These are phyloP conservation scores for Serrognathus titanus DNA, from an alignment of 2,888 invertebrate genomes.

Conservation along the genomic window DNA sequence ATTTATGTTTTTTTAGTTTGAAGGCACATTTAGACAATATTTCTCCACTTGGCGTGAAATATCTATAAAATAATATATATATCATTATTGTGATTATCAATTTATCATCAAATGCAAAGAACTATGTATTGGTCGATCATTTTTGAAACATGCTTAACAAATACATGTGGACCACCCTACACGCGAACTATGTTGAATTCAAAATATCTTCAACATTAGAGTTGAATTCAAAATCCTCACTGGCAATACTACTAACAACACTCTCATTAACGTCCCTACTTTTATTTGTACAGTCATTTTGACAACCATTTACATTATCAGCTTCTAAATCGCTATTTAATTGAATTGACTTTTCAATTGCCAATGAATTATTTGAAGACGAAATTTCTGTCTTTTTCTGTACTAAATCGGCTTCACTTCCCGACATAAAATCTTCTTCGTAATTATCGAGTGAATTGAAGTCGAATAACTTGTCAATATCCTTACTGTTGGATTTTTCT, in stretches of 20 bases:
- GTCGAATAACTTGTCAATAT: conserved; percentile 40
- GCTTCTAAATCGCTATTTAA: neutral
- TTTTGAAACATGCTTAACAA: too few relatives aligned
- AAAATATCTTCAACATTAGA: conserved; percentile 26
- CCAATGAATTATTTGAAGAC: conserved; percentile 2
- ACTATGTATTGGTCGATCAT: too few relatives aligned
- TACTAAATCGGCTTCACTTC: conserved; percentile 28
- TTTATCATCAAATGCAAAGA: too few relatives aligned
- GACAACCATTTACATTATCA: neutral
- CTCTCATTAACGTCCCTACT: conserved; percentile 15
- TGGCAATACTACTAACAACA: conserved; percentile 22
- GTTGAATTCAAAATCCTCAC: conserved; percentile 27
- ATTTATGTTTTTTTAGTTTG: too few relatives aligned
- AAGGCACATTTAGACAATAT: too few relatives aligned
- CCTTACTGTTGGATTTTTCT: conserved; percentile 37
- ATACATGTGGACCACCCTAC: too few relatives aligned
- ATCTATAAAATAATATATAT: too few relatives aligned
- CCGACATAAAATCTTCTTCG: conserved; percentile 45
- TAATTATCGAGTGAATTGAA: conserved; percentile 37
- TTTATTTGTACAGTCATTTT: conserved; percentile 3
- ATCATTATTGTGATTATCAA: too few relatives aligned
- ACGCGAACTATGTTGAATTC: conserved; percentile 12
- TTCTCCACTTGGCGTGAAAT: too few relatives aligned
- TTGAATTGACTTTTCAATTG: conserved; percentile 1
- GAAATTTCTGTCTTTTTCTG: conserved; percentile 10